phyloP scores from a whole-genome alignment of 2,113 vertebrate genomes.

The Cardinalis cardinalis region DNA sequence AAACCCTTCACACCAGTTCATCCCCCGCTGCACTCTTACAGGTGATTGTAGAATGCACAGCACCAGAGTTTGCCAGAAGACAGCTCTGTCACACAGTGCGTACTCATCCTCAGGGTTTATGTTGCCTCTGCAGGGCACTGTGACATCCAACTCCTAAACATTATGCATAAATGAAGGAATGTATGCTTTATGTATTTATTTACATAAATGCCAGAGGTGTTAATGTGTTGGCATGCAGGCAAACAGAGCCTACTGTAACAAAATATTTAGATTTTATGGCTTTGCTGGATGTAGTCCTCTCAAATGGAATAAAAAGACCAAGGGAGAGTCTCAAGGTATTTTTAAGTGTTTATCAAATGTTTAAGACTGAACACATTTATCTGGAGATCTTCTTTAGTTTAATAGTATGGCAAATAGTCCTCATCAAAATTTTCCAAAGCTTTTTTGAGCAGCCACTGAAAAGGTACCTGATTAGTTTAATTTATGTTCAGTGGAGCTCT shows the following conservation, averaged over 20 bases:
- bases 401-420: background rate
- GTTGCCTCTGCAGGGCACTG: background rate
- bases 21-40: background rate
- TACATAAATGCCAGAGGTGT: background rate
- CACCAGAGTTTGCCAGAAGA: background rate
- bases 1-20: background rate
- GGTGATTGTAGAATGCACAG: accelerated
- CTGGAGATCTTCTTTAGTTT: background rate
- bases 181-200: background rate
- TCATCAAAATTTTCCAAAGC: background rate
- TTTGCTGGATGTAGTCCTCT: background rate
- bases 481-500: background rate
- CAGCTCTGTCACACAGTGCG: background rate
- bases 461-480: background rate
- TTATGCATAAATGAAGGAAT: background rate
- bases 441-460: background rate
- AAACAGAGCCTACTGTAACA: background rate
- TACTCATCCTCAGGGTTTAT: background rate
- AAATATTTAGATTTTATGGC: background rate
- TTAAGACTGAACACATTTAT: background rate
- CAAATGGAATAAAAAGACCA: background rate
- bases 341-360: background rate
- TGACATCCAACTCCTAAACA: background rate
- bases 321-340: background rate
- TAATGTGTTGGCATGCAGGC: background rate